Conservation (phyloP, 2,113 vertebrate genomes). For the Microtus richardsoni region DNA sequence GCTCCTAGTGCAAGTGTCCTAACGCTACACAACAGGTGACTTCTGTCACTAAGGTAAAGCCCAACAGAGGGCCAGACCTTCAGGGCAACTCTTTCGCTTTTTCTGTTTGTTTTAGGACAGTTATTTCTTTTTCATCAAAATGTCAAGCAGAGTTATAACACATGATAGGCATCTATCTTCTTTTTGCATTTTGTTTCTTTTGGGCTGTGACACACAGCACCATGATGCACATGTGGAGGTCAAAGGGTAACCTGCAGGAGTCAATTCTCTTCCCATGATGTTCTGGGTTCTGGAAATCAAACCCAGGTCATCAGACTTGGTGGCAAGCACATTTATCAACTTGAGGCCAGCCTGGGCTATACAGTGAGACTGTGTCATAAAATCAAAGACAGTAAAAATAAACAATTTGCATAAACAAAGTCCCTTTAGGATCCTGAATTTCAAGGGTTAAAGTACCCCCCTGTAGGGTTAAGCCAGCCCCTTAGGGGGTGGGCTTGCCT, state of each 20-base stretch:
- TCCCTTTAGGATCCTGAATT: conserved; percentile 1
- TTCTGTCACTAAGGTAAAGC: not conserved
- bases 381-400: not conserved
- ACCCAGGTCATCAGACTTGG: not conserved
- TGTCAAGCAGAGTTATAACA: not conserved
- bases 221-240: not conserved
- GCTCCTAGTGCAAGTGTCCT: not conserved
- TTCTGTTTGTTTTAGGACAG: not conserved
- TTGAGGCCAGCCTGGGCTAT: not conserved
- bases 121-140: not conserved
- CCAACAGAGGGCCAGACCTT: not conserved
- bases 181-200: not conserved
- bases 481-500: no score
- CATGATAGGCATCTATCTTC: not conserved
- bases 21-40: not conserved
- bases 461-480: no score
- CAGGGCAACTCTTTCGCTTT: not conserved
- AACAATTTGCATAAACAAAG: conserved; percentile 9
- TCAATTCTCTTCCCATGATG: not conserved
- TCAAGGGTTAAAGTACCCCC: not conserved
- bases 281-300: not conserved
- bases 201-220: not conserved
- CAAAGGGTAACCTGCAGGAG: not conserved
- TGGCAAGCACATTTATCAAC: not conserved
- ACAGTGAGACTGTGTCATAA: not conserved